Percentiles rank a stretch among this genome's conserved stretches.
Conservation (phyloP, 2,113 vertebrate species). For the Tupaia tana region DNA sequence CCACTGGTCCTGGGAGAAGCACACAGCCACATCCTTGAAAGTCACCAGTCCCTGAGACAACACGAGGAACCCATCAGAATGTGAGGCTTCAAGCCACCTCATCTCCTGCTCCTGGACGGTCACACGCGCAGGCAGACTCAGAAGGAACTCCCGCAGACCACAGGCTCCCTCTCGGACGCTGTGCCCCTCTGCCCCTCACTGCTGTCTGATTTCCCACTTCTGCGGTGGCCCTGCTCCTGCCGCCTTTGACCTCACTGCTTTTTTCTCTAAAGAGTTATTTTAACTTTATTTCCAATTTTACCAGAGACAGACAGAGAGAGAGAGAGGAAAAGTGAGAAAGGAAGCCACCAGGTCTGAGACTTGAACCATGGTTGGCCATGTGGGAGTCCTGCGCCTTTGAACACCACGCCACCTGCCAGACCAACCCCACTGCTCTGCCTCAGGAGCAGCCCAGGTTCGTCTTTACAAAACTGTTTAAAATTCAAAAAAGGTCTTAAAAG, state of each 20-base stretch:
- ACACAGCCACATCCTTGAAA: conserved; percentile 79
- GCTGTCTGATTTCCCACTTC: background rate
- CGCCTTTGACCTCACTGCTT: background rate
- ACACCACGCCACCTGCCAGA: no score
- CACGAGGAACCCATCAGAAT: conserved; percentile 28
- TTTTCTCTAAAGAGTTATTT: no score
- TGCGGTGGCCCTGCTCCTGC: background rate
- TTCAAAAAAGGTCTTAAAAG: background rate
- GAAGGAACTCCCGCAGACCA: background rate
- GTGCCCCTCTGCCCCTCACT: background rate
- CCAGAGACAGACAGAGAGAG: no score
- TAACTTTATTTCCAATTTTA: no score
- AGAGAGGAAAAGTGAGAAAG: no score
- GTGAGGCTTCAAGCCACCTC: background rate
- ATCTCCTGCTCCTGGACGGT: background rate
- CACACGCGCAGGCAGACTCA: background rate
- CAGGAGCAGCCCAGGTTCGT: background rate
- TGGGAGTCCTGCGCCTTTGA: no score
- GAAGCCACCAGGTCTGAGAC: no score
- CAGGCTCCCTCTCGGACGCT: background rate
- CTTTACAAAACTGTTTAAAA: background rate
- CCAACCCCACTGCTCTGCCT: background rate
- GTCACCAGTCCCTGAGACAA: conserved; percentile 79
- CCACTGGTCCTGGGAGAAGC: conserved; percentile 82
- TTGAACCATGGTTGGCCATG: no score